Evolutionary conservation across 1,140 invertebrate species (phyloP), one percentile per base, ranked within the genome.

Genomic region (Tetramorium simillimum): DNA sequence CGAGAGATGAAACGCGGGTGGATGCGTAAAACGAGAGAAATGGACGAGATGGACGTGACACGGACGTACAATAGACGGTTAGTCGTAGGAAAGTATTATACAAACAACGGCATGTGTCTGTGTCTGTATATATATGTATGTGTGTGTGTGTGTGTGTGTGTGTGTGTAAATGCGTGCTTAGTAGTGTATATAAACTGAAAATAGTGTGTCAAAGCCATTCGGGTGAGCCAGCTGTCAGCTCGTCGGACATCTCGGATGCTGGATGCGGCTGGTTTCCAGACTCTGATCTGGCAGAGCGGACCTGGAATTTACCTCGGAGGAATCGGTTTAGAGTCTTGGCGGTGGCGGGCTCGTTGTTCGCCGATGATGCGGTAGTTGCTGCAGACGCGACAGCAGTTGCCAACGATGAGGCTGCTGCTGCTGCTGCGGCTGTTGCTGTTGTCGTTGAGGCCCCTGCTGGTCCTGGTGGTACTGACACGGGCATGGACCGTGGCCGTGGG

Each of bases 321-420:
- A 95, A 94, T 93, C 92, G 93, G 91, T 94, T 94, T 92, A 95
- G 89, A 93, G 93, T 94, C 93, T 95, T 94, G 92, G 94, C 93
- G 92, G 94, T 90, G 84, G 91, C 91, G 69, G 80, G 24, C 63
- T 89, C 84, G 87, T 51, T 89, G 93, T 67, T 88, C 88, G 92
- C 63, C 56, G 80, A 75, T 84, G 80, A 84, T 73, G 56, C 10
- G 80, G 80, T n/a, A 84, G 33, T 24, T 84, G 80, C 40, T 84
- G 80, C 18, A 84, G 80, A 84, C 80, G 69, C 80, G 80, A 84
- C 80, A 84, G 56, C 80, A 84, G 69, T 69, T 81, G 77, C 80
- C 87, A 73, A 60, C 87, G 87, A 14, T 49, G 72, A 18, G 16
- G 72, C 72, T 18, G 72, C 24, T 40, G 67, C 67, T 28, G 24